Evolutionary conservation across 2,888 invertebrate genomes (phyloP), one percentile per base, ranked within the genome.

Genomic region (Pyralis farinalis): DNA sequence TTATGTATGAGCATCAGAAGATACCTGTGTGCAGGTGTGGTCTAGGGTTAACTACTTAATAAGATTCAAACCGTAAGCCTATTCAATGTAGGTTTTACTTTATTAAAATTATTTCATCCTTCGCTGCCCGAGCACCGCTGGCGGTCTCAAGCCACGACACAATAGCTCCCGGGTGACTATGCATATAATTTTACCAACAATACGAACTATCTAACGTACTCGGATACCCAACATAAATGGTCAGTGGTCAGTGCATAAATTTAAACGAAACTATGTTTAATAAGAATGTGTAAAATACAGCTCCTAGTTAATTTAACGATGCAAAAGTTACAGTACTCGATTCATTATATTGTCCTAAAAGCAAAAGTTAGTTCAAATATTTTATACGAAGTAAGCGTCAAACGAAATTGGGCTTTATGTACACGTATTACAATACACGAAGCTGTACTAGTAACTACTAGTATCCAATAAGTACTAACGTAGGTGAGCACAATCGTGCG

Each of bases 401-500:
- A 7, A 4, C 28, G 7, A 36, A 16, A 9, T 28, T 28, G 28
- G 9, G n/a, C 36, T 29, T 0, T 35, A 35, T n/a, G 2, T 7
- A 4, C 36, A 11, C 11, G 11, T 30, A 31, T 9, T 28, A 37
- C 1, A 12, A 21, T 21, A 7, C 9, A 28, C 12, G 9, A 12
- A 22, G 10, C 36, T 28, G 16, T 7, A 37, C 34, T 32, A 33
- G 33, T 34, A 37, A 46, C 43, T 49, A 11, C 21, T 34, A 30
- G 34, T 40, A 37, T 38, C 53, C 47, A 44, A 45, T 48, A 40
- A 45, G 44, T 40, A 44, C 40, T 42, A 49, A 51, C 49, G 60
- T 58, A 58, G 58, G 54, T 53, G 55, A 47, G 47, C 54, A 57
- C 61, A 67, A 77, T 82, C 81, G 79, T 70, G 74, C 63, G 47